Evolutionary conservation across 37 sponge, comb jelly and placozoan species (phyloP).

Genomic region (Aphrocallistes beatrix): DNA sequence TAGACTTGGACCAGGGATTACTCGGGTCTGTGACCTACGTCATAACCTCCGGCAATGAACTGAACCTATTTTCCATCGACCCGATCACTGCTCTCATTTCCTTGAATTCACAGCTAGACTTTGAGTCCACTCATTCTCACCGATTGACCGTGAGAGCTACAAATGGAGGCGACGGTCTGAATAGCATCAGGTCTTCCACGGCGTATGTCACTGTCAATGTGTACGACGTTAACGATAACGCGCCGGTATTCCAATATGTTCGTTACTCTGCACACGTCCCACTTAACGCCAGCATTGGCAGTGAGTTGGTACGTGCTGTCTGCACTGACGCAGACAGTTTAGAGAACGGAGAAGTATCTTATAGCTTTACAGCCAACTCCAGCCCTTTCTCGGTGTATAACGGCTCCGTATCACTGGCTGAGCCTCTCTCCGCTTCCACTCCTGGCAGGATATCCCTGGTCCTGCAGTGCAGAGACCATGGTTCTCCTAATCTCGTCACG

Average conservation of each 20-base stretch:
- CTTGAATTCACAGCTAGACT: conserved; percentile 24
- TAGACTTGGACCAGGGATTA: conserved; percentile 19
- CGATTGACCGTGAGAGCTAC: conserved; percentile 42
- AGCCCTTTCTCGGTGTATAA: neutral
- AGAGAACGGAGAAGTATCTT: neutral
- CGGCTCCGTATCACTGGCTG: neutral
- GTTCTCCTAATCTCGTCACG: neutral
- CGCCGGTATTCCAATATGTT: conserved; percentile 30
- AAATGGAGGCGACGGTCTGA: conserved; percentile 44
- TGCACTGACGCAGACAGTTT: conserved; percentile 13
- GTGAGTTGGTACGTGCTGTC: neutral
- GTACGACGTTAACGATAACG: conserved; percentile 48
- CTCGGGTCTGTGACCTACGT: conserved; percentile 39
- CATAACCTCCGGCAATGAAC: conserved; percentile 36
- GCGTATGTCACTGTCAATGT: conserved; percentile 48
- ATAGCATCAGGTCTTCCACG: conserved; percentile 16
- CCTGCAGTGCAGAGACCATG: neutral
- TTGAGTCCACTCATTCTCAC: conserved; percentile 29
- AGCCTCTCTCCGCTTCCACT: neutral
- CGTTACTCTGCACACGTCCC: neutral
- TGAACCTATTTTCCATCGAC: conserved; percentile 35
- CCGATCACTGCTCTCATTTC: conserved; percentile 34
- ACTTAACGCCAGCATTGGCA: neutral
- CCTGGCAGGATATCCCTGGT: neutral
- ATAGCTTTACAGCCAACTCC: neutral